Conservation (phyloP, 1,140 invertebrate genomes). For the Triops cancriformis region DNA sequence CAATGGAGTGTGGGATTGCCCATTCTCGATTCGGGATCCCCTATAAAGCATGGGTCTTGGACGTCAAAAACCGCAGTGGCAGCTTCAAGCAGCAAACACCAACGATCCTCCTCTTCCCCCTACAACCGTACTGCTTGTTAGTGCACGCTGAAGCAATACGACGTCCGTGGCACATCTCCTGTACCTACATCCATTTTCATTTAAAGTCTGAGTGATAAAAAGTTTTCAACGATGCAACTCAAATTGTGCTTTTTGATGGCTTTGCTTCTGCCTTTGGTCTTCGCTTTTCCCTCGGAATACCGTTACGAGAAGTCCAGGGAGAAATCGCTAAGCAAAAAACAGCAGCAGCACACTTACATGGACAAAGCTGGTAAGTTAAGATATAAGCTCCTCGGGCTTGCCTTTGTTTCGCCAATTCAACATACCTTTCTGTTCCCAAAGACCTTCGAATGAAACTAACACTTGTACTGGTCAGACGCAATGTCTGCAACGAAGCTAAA, state of each 20-base stretch:
- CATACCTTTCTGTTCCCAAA: background rate
- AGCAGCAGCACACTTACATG: background rate
- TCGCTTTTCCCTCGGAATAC: conserved; percentile 1
- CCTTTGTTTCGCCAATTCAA: background rate
- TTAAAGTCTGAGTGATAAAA: no score
- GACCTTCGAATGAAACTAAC: background rate
- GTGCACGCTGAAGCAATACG: background rate
- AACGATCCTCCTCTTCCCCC: background rate
- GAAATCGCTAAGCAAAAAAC: background rate
- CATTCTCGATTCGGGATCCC: conserved; percentile 1
- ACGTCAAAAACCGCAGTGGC: conserved; percentile 12
- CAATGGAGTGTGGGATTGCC: conserved; percentile 12
- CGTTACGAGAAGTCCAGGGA: background rate
- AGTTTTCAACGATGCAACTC: background rate
- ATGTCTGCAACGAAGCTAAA: no score
- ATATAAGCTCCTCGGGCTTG: background rate
- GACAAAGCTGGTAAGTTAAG: conserved; percentile 1
- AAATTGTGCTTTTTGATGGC: conserved; percentile 1
- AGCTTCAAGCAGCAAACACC: background rate
- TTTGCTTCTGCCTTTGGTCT: background rate
- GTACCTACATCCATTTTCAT: no score
- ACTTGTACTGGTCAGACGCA: no score
- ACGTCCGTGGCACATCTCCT: no score
- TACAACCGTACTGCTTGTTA: background rate
- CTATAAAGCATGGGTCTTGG: conserved; percentile 1